Percentiles rank a stretch among this genome's conserved stretches.
Conservation (phyloP, 2,797 vertebrate genomes). For the Sarcoramphus papa region DNA sequence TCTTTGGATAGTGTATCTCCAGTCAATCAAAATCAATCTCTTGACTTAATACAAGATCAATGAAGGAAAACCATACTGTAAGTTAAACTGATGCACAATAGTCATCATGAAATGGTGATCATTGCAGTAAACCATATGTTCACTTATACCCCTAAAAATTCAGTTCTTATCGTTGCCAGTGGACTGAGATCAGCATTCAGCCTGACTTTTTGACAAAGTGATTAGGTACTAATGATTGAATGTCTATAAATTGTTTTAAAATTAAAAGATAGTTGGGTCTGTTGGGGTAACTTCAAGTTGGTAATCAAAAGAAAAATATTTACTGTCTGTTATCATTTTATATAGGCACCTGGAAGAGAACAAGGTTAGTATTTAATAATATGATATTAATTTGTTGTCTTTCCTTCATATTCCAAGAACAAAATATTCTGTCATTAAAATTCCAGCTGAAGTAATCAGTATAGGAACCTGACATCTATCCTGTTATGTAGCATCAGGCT, state of each 20-base stretch:
- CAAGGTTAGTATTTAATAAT: constrained; percentile 45
- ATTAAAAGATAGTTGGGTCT: neutral
- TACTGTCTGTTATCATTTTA: constrained; percentile 12
- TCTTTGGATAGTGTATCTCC: neutral
- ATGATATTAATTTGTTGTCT: neutral
- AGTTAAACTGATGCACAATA: neutral
- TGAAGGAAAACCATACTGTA: neutral
- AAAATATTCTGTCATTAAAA: neutral
- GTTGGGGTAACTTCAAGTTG: neutral
- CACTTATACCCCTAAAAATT: neutral
- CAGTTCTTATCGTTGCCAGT: neutral
- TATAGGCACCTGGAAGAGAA: constrained; percentile 16
- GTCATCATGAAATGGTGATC: neutral
- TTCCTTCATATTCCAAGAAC: neutral
- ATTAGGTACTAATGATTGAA: neutral
- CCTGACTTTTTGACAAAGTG: neutral
- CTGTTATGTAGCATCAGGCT: neutral
- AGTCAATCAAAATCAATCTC: neutral
- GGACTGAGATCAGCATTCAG: neutral
- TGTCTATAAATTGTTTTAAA: neutral
- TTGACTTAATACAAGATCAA: neutral
- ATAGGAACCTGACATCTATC: neutral
- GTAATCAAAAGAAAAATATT: neutral
- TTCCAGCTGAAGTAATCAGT: neutral
- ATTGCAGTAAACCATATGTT: neutral